These are phyloP conservation scores for Petromus typicus DNA, from an alignment of 2,113 vertebrate genomes.

Conservation along the genomic window DNA sequence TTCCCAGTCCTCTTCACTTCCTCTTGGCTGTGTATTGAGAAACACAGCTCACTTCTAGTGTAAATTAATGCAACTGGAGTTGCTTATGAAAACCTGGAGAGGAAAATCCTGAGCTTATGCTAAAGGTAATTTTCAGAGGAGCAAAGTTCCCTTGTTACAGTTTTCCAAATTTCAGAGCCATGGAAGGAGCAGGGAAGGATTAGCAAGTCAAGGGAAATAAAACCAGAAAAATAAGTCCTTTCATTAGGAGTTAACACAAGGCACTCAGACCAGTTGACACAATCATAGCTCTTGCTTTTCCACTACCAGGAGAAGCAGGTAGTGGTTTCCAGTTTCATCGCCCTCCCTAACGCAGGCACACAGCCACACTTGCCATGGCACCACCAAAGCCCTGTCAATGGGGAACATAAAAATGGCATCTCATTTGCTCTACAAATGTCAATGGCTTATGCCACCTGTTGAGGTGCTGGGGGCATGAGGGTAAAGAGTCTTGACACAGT, in stretches of 20 bases:
- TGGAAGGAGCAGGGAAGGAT: background rate
- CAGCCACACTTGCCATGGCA: background rate
- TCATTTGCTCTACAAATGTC: slow-evolving; percentile 88
- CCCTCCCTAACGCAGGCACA: slow-evolving; percentile 33
- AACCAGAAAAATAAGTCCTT: slow-evolving; percentile 52
- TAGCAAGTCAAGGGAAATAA: slow-evolving; percentile 64
- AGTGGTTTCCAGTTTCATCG: background rate
- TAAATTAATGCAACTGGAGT: slow-evolving; percentile 43
- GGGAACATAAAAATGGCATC: slow-evolving; percentile 80
- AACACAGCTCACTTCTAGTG: slow-evolving; percentile 34
- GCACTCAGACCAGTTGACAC: slow-evolving; percentile 25
- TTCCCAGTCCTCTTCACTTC: slow-evolving; percentile 29
- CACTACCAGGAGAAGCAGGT: slow-evolving; percentile 61
- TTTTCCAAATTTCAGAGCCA: slow-evolving; percentile 34
- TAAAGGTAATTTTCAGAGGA: slow-evolving; percentile 63
- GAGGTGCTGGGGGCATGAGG: background rate
- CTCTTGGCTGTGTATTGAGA: slow-evolving; percentile 39
- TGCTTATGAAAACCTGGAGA: slow-evolving; percentile 57
- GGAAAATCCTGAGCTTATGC: slow-evolving; percentile 53
- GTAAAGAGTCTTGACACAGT: slow-evolving; percentile 74
- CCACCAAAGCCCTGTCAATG: slow-evolving; percentile 71
- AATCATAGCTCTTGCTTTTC: background rate
- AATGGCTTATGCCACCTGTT: slow-evolving; percentile 83
- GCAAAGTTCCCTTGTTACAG: slow-evolving; percentile 61
- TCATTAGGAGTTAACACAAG: slow-evolving; percentile 32